Base-by-base conservation (phyloP, 2,797 vertebrate species). In the Hoplostethus mediterraneus region DNA sequence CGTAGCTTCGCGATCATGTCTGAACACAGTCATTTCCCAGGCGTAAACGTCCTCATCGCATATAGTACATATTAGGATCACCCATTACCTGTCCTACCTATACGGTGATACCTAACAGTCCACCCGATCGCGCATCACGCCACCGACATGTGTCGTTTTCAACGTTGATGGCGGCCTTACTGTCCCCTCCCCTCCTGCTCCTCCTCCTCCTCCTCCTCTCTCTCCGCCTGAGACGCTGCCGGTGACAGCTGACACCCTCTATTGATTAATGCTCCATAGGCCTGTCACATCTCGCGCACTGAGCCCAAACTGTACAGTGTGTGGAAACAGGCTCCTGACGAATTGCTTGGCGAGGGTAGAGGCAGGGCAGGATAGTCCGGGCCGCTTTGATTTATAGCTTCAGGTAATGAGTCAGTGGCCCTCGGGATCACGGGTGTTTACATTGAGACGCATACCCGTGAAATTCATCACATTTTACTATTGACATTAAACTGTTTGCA, bases 211-310 rank as follows among this genome's bases (percentile, higher is more conserved):
- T 28, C 74, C 65, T 63, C 28, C 28, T 16, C 71, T 52, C 40
- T 82, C 53, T n/a, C n/a, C n/a, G n/a, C 51, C 73, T 60, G 64
- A 79, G 63, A 87, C 48, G 55, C 10, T 21, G 0, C 5, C 2
- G 36, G 48, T 79, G 83, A 89, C 81, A 79, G 66, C 72, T 82
- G 83, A 86, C 77, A 75, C 74, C 78, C 66, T 69, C 6, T 75
- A 71, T 90, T 87, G 90, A 91, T 91, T 79, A 79, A 85, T 69
- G 72, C 53, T 64, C 63, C 44, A 56, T 64, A 17, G 51, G 71
- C 72, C 59, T 54, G 71, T 63, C 65, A 66, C 65, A 66, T 84
- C 63, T 63, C 63, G 79, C 84, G 80, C 67, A 62, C 42, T 30
- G 52, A 7, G 67, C 76, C 75, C 80, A 75, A 63, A 42, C 75